Evolutionary conservation across 2,113 vertebrate genomes (phyloP).

Genomic region (Pituophis catenifer): DNA sequence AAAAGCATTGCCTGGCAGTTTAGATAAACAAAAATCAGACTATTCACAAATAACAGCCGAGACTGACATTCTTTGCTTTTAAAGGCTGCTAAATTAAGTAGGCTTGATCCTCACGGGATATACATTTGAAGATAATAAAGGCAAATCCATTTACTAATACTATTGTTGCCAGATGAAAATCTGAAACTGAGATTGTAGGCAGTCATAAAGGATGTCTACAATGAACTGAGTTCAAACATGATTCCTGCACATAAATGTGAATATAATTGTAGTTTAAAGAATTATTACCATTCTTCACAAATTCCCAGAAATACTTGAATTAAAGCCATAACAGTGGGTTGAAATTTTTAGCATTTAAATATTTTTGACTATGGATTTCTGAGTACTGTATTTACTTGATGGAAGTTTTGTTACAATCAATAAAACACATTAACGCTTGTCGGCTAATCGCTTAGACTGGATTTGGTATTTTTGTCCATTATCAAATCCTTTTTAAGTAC

Average conservation of each 20-base stretch:
- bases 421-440: background rate
- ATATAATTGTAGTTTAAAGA: background rate
- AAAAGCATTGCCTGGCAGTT: slow-evolving; percentile 43
- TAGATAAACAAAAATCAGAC: slow-evolving; percentile 51
- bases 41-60: slow-evolving; percentile 30
- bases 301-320: background rate
- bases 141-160: background rate
- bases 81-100: slow-evolving; percentile 36
- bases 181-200: background rate
- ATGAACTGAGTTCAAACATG: background rate
- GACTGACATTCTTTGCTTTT: slow-evolving; percentile 42
- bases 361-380: background rate
- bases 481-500: background rate
- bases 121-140: background rate
- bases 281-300: background rate
- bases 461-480: background rate
- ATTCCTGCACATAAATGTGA: background rate
- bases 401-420: background rate
- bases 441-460: background rate
- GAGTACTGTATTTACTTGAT: background rate
- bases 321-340: background rate
- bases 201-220: background rate
- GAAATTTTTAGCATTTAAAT: background rate
- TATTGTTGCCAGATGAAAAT: background rate
- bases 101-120: background rate